Evolutionary conservation across 2,113 vertebrate genomes (phyloP), one percentile per base, ranked within the genome.

Genomic region (Cepphus grylle): DNA sequence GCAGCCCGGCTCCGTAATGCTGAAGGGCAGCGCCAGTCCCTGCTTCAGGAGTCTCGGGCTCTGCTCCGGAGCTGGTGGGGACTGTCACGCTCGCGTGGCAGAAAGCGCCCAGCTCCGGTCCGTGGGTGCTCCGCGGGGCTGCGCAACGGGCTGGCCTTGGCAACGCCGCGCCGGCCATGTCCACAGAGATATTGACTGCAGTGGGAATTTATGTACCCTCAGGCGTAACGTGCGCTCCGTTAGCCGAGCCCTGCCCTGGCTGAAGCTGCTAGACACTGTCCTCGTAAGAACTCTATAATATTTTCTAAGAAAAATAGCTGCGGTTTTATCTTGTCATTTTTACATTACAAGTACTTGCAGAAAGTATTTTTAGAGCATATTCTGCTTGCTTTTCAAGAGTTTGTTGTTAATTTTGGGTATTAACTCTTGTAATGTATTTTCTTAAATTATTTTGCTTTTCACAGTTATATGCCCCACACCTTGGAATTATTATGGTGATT

Each of bases 271-370:
- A 38, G 83, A 21, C 59, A 43, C n/a, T 71, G 29, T 58, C 69
- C 76, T 84, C 26, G 0, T 66, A 70, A 83, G 40, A 76, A 43
- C 49, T 80, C 55, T 38, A 2, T 81, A 62, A 83, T 63, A 74
- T 84, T 88, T 90, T 59, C 63, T 74, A 84, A 77, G 78, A 78
- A 95, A 91, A 94, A 73, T 66, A 81, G 42, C 69, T 89, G 52
- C n/a, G 42, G 22, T 77, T 94, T 81, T 59, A 36, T 86, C 42
- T 59, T 59, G 20, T 34, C 42, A 22, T 77, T 77, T 84, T 95
- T 93, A 94, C n/a, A 49, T 66, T 73, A 30, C 53, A 62, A 73
- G 59, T n/a, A 50, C 83, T 88, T 19, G 45, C 45, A 91, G 76
- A 26, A 71, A 92, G 29, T 59, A 63, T 67, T 93, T 93, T 90